Conservation (phyloP, 2,113 vertebrate genomes). For the Erythrolamprus reginae region DNA sequence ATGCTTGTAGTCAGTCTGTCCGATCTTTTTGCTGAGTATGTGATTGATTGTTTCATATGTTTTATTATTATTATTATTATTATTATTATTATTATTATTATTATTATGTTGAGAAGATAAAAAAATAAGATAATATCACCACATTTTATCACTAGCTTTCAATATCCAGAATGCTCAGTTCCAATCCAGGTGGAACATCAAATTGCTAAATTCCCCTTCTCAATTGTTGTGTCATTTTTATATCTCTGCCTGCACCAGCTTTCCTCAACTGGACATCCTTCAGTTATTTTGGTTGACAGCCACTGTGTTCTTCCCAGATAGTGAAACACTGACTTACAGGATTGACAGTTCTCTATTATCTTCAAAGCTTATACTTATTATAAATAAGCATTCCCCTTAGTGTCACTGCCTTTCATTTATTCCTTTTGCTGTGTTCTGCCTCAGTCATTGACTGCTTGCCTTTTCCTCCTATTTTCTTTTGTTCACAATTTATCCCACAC, state of each 20-base stretch:
- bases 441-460: background rate
- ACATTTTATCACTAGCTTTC: background rate
- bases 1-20: too few relatives aligned
- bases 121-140: background rate
- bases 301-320: background rate
- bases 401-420: background rate
- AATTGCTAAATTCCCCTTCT: background rate
- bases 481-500: background rate
- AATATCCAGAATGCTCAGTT: background rate
- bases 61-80: too few relatives aligned
- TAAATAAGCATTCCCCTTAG: background rate
- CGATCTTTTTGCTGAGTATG: too few relatives aligned
- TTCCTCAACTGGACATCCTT: background rate
- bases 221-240: background rate
- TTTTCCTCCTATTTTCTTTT: background rate
- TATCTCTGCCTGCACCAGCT: background rate
- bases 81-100: too few relatives aligned
- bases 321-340: background rate
- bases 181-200: background rate
- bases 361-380: background rate
- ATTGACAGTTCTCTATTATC: background rate
- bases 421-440: background rate
- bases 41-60: too few relatives aligned
- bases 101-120: background rate
- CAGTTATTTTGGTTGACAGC: background rate